These are phyloP conservation scores for Orycteropus afer DNA, from an alignment of 2,113 vertebrate species.

Conservation along the genomic window DNA sequence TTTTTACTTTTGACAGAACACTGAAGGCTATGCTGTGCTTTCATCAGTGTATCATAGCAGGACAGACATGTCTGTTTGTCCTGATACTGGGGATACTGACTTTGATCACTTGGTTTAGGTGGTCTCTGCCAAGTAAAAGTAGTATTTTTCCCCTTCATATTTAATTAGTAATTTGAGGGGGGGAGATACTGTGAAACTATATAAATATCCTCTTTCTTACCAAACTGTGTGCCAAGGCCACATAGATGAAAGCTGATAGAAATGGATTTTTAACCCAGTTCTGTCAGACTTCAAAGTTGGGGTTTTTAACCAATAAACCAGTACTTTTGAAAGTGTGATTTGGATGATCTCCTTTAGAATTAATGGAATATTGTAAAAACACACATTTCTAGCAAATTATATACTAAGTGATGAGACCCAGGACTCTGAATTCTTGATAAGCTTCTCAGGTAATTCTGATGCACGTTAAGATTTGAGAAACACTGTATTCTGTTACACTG, in stretches of 20 bases:
- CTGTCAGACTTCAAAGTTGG: neutral
- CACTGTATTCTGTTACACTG: neutral
- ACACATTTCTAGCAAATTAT: neutral
- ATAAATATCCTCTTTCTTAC: neutral
- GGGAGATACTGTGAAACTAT: neutral
- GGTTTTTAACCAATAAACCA: neutral
- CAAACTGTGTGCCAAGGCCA: neutral
- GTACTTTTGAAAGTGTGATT: neutral
- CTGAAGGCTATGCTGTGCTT: neutral
- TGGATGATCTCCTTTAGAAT: neutral
- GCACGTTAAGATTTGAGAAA: neutral
- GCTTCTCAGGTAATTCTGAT: constrained; percentile 7
- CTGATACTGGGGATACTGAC: neutral
- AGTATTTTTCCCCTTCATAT: neutral
- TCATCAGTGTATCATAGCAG: neutral
- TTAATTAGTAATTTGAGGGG: neutral
- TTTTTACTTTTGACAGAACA: neutral
- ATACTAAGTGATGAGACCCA: neutral
- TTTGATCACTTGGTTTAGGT: neutral
- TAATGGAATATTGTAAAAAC: neutral
- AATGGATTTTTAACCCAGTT: neutral
- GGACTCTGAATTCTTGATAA: constrained; percentile 2
- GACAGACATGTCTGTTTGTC: neutral
- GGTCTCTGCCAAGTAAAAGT: neutral
- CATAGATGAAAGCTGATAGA: neutral